Percentiles rank a stretch among this genome's conserved stretches.
These are phyloP conservation scores for Mystacides longicornis DNA, from an alignment of 2,888 invertebrate species.

Conservation along the genomic window DNA sequence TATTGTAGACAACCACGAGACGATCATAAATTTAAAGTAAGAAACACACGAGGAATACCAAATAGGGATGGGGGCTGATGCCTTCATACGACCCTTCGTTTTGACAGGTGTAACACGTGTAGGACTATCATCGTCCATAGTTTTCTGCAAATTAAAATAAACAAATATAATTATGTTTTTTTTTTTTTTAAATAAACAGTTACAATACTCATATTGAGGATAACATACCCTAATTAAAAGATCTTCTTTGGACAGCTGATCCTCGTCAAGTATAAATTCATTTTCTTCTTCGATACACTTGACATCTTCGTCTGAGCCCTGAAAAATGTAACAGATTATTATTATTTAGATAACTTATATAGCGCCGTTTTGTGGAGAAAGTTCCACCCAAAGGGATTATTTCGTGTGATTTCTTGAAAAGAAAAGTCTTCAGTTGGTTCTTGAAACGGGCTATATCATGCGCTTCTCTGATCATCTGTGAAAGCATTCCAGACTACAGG, in stretches of 20 bases:
- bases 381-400: background rate
- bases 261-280: slow-evolving; percentile 42
- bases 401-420: too few species aligned
- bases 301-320: slow-evolving; percentile 60
- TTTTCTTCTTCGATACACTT: slow-evolving; percentile 69
- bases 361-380: too few species aligned
- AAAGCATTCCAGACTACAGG: too few species aligned
- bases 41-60: slow-evolving; percentile 41
- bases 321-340: slow-evolving; percentile 25
- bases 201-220: background rate
- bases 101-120: slow-evolving; percentile 28
- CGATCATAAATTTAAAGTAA: background rate
- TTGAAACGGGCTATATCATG: too few species aligned
- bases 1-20: background rate
- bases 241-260: slow-evolving; percentile 46
- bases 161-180: background rate
- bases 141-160: slow-evolving; percentile 11
- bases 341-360: too few species aligned
- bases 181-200: slow-evolving; percentile 23
- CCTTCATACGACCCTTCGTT: slow-evolving; percentile 45
- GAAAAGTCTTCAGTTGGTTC: too few species aligned
- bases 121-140: slow-evolving; percentile 25
- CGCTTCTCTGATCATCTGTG: too few species aligned
- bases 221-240: slow-evolving; percentile 38
- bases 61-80: slow-evolving; percentile 71